These are phyloP conservation scores for Philopedon plagiatum DNA, from an alignment of 2,888 invertebrate species.

Conservation along the genomic window DNA sequence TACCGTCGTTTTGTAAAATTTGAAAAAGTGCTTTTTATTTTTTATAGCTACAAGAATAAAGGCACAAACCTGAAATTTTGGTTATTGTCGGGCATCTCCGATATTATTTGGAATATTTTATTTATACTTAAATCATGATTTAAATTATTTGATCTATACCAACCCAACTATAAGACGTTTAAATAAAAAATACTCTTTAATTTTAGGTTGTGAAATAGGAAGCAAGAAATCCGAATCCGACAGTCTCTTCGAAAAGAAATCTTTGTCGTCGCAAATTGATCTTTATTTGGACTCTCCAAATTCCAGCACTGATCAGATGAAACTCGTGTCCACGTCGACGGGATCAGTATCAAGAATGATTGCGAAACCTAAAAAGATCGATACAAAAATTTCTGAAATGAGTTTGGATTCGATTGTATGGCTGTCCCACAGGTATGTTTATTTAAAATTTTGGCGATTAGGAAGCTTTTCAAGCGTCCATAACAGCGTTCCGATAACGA, in stretches of 20 bases:
- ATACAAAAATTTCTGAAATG: slow-evolving; percentile 84
- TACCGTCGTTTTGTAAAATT: too few relatives aligned
- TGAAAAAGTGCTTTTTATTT: too few relatives aligned
- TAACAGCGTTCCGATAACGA: too few relatives aligned
- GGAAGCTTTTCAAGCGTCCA: too few relatives aligned
- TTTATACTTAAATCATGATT: too few relatives aligned
- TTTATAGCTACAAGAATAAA: too few relatives aligned
- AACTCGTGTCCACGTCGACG: slow-evolving; percentile 45
- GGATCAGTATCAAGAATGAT: slow-evolving; percentile 34
- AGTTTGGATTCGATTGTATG: slow-evolving; percentile 91
- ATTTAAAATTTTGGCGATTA: too few relatives aligned
- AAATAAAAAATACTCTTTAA: neutral
- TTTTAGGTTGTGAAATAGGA: slow-evolving; percentile 76
- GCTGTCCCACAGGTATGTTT: slow-evolving; percentile 82
- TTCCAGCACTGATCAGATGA: slow-evolving; percentile 38
- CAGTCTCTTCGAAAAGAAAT: slow-evolving; percentile 52
- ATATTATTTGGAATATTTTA: too few relatives aligned
- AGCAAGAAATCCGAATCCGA: slow-evolving; percentile 73
- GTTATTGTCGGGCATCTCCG: too few relatives aligned
- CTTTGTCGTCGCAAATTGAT: slow-evolving; percentile 45
- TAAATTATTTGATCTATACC: too few relatives aligned
- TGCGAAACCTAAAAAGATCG: slow-evolving; percentile 52
- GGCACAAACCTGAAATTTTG: too few relatives aligned
- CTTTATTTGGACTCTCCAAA: slow-evolving; percentile 48
- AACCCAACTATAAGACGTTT: neutral